phyloP scores from a whole-genome alignment of 64 coral and sea anemone genomes.

The Stichodactyla helianthus region DNA sequence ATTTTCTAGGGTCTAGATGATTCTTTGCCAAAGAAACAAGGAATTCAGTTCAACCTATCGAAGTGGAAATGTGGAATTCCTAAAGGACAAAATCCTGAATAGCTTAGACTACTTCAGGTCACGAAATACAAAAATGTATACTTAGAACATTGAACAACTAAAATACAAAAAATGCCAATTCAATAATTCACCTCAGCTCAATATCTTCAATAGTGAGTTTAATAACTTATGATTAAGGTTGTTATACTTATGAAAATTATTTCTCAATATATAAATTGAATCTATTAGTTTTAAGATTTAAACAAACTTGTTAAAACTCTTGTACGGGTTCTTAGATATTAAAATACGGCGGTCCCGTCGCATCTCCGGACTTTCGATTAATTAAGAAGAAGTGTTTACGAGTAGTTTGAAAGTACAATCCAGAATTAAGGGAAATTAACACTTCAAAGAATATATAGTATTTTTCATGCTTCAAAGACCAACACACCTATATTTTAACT shows the following conservation, averaged over 20 bases:
- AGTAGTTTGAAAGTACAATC: background rate
- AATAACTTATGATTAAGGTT: background rate
- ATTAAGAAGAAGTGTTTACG: background rate
- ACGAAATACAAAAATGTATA: background rate
- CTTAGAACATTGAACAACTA: background rate
- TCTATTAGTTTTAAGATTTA: background rate
- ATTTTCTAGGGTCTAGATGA: background rate
- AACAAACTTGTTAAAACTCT: background rate
- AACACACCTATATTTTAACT: slow-evolving; percentile 5
- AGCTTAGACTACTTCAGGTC: background rate
- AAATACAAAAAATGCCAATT: background rate
- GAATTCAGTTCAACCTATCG: background rate
- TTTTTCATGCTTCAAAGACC: slow-evolving; percentile 5
- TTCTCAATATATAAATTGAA: background rate
- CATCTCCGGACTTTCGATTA: background rate
- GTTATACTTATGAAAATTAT: background rate
- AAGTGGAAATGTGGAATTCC: background rate
- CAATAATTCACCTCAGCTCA: no score
- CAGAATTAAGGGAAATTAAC: background rate
- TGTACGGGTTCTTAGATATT: background rate
- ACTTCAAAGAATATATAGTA: background rate
- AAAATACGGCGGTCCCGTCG: background rate
- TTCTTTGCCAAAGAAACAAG: background rate
- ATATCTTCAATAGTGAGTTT: no score
- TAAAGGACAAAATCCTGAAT: background rate